Conservation (phyloP, 2,888 invertebrate species). For the Stramonita haemastoma region DNA sequence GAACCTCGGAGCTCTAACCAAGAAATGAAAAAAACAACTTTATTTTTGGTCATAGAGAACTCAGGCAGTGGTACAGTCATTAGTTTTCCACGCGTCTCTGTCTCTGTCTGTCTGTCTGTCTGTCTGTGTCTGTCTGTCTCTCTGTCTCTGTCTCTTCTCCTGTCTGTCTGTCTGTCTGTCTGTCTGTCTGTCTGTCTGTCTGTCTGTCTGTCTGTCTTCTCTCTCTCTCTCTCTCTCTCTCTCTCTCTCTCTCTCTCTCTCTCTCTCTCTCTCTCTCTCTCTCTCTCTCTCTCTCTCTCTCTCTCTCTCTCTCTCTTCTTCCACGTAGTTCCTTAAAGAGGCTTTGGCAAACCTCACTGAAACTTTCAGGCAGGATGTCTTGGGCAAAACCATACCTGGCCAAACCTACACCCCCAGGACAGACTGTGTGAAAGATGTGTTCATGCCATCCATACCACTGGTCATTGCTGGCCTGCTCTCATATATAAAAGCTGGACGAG, state of each 20-base stretch:
- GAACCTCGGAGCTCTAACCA: background rate
- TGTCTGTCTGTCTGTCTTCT: background rate
- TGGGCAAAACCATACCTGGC: too few relatives aligned
- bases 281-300: conserved; percentile 9
- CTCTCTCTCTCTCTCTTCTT: conserved; percentile 3
- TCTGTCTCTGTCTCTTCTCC: background rate
- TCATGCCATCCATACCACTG: too few relatives aligned
- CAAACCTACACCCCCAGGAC: too few relatives aligned
- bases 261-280: background rate
- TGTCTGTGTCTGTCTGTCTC: background rate
- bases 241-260: background rate
- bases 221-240: too few relatives aligned
- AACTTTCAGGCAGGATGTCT: too few relatives aligned
- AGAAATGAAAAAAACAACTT: background rate
- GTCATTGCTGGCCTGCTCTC: too few relatives aligned
- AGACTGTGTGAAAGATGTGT: too few relatives aligned
- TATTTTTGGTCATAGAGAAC: background rate
- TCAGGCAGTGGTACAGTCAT: background rate
- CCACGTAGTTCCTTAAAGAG: background rate
- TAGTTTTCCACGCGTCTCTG: background rate
- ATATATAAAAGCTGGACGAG: too few relatives aligned
- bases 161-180: background rate
- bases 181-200: background rate
- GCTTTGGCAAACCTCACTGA: too few relatives aligned
- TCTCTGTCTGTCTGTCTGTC: background rate